phyloP scores from a whole-genome alignment of 2,797 vertebrate species.

The Lindbergichthys nudifrons region DNA sequence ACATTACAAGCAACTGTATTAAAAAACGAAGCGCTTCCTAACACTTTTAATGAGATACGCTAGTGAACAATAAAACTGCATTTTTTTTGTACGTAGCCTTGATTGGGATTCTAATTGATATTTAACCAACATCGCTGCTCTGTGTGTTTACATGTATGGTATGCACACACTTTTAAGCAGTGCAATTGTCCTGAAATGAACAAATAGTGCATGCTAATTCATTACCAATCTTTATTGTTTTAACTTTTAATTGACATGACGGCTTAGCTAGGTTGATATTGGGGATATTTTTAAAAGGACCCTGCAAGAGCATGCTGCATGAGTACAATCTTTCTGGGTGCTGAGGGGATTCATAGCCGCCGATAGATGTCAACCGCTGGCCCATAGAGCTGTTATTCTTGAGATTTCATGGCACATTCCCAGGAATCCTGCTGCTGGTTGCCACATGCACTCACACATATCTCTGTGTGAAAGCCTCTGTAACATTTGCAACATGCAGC shows the following conservation, averaged over 20 bases:
- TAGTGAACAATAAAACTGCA: background rate
- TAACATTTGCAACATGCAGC: conserved; percentile 30
- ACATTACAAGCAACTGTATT: background rate
- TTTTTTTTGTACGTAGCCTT: background rate
- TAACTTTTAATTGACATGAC: conserved; percentile 15
- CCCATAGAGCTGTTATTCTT: conserved; percentile 15
- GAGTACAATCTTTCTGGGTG: background rate
- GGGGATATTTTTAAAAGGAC: conserved; percentile 19
- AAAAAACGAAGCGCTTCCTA: background rate
- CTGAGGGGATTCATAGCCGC: conserved; percentile 6
- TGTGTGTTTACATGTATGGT: background rate
- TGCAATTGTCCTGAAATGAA: conserved; percentile 2
- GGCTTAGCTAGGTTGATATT: conserved; percentile 6
- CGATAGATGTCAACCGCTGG: conserved; percentile 14
- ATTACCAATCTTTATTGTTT: conserved; percentile 24
- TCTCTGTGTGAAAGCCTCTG: conserved; percentile 12
- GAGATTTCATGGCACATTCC: conserved; percentile 6
- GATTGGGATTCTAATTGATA: background rate
- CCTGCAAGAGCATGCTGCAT: background rate
- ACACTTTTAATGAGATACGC: background rate
- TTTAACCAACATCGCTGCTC: background rate
- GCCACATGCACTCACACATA: background rate
- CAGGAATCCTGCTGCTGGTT: conserved; percentile 23
- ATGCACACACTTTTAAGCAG: background rate
- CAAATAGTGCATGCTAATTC: conserved; percentile 25